Evolutionary conservation across 2,888 invertebrate genomes (phyloP).

Genomic region (Pegoplata infirma): DNA sequence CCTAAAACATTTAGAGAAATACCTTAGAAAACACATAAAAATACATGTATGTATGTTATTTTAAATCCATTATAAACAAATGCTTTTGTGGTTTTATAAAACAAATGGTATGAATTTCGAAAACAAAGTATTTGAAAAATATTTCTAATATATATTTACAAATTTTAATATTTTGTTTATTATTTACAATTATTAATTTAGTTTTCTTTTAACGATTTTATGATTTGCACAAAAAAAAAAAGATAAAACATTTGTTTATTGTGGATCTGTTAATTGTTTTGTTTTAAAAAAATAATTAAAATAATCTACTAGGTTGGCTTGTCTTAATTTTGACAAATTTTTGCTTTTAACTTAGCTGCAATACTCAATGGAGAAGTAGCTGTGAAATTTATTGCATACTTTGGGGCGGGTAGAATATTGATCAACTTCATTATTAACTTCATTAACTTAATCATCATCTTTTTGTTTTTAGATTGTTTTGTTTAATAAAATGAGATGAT

Average conservation of each 20-base stretch:
- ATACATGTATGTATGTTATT: not conserved
- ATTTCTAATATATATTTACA: constrained; percentile 41
- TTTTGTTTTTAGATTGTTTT: constrained; percentile 25
- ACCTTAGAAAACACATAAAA: not conserved
- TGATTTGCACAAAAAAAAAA: too few relatives aligned
- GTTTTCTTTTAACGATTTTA: constrained; percentile 4
- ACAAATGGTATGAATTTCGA: constrained; percentile 30
- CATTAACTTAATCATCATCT: constrained; percentile 22
- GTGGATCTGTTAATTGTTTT: constrained; percentile 67
- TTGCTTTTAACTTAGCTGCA: constrained; percentile 78
- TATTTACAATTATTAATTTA: too few relatives aligned
- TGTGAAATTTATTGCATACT: not conserved
- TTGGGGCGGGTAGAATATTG: too few relatives aligned
- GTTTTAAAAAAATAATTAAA: constrained; percentile 29
- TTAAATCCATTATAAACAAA: constrained; percentile 61
- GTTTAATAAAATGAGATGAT: not conserved
- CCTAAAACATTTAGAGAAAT: not conserved
- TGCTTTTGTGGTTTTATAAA: constrained; percentile 35
- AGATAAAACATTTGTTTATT: constrained; percentile 73
- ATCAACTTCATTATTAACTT: constrained; percentile 52
- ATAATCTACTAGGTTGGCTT: constrained; percentile 72
- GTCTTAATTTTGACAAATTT: constrained; percentile 77
- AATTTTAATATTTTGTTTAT: constrained; percentile 19
- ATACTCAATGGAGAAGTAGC: constrained; percentile 75
- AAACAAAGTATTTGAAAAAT: constrained; percentile 8